Evolutionary conservation across 2,888 invertebrate genomes (phyloP), one percentile per base, ranked within the genome.

Genomic region (Hirtodrosophila duncani): DNA sequence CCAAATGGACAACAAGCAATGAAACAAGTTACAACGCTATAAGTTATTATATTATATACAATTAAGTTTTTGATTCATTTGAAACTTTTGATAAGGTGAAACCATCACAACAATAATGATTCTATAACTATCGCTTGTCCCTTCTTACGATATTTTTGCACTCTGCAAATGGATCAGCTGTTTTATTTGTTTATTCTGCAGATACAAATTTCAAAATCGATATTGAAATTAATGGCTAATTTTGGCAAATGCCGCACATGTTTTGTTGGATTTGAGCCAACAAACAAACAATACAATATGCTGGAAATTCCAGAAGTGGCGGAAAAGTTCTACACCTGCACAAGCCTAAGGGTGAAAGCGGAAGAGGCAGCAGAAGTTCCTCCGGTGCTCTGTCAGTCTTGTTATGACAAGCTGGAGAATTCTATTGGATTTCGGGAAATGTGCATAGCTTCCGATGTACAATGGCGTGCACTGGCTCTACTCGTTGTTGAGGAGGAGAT

Each of bases 281-380:
- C 2, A 43, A 30, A 37, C 1, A 21, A 10, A 3, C 24, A 13
- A n/a, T 78, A 55, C n/a, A 71, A 74, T 14, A 41, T 78, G 44
- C 52, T 64, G 1, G 42, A 67, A 2, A 57, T 63, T 3, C 43
- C 63, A 0, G 60, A 68, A 8, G 34, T 84, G 16, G 71, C 63
- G 7, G 62, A 66, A 5, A 84, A 83, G 46, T 67, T 83, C 11
- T 58, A 50, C 3, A 37, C 53, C 1, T 84, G 83, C 49, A 79
- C 82, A 0, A 59, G 67, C 4, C 26, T 81, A 17, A 37, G 43
- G 0, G 57, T 81, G 8, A 57, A 63, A 0, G 20, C 34, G 5
- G 68, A 51, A 9, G 61, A 51, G 16, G 10, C n/a, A n/a, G n/a
- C n/a, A 42, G 4, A 21, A 48, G 0, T 5, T 80, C 16, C 67